Conservation (phyloP, 2,797 vertebrate genomes). For the Takifugu rubripes region DNA sequence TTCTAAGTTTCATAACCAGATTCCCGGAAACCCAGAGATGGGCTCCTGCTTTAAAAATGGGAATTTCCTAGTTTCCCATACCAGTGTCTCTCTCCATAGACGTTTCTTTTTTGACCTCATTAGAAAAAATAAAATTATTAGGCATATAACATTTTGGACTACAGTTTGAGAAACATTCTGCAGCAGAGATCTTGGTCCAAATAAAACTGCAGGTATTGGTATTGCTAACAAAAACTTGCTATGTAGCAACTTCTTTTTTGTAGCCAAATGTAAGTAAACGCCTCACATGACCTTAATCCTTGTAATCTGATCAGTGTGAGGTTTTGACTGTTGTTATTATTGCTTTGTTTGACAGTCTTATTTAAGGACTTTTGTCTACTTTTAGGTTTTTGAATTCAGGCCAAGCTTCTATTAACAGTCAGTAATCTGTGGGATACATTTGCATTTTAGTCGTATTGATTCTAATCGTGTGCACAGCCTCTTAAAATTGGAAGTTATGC, state of each 20-base stretch:
- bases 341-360: conserved; percentile 14
- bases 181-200: background rate
- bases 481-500: no score
- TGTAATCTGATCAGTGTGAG: conserved; percentile 35
- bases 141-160: background rate
- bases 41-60: conserved; percentile 9
- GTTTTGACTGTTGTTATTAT: conserved; percentile 13
- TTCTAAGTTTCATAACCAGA: conserved; percentile 23
- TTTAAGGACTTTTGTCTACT: background rate
- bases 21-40: conserved; percentile 20
- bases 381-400: conserved; percentile 2
- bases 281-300: conserved; percentile 46
- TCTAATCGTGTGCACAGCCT: conserved; percentile 17
- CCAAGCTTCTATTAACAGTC: no score
- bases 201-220: background rate
- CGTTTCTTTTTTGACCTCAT: background rate
- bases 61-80: conserved; percentile 8
- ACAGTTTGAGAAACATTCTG: background rate
- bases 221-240: conserved; percentile 7
- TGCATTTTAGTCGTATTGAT: no score
- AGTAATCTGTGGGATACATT: no score
- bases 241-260: conserved; percentile 23
- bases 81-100: background rate
- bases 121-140: background rate
- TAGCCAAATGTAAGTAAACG: conserved; percentile 24